Percentiles rank a stretch among this genome's conserved stretches.
Conservation (phyloP, 2,797 vertebrate species). For the Jordanella pulchra region DNA sequence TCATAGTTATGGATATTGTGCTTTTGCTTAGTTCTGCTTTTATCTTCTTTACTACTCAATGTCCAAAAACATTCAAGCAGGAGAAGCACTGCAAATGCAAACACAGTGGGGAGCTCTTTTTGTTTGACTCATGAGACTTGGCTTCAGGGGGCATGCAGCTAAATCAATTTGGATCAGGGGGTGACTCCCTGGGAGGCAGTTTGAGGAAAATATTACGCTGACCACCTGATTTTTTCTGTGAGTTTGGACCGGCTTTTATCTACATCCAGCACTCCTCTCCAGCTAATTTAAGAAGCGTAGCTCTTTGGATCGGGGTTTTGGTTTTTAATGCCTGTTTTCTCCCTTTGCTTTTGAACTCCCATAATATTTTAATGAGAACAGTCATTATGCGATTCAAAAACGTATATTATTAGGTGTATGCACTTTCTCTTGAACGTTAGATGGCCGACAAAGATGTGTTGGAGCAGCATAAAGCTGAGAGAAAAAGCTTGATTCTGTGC, state of each 20-base stretch:
- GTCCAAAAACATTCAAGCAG: not conserved
- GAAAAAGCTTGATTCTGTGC: conserved; percentile 14
- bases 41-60: not conserved
- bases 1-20: too few relatives aligned
- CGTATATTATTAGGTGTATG: conserved; percentile 3
- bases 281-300: conserved; percentile 36
- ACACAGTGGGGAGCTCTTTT: conserved; percentile 36
- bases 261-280: conserved; percentile 25
- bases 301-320: conserved; percentile 28
- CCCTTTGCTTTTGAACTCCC: conserved; percentile 49
- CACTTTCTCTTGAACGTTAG: conserved; percentile 28
- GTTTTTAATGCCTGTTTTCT: conserved; percentile 30
- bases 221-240: conserved; percentile 33
- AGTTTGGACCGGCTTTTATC: conserved; percentile 56
- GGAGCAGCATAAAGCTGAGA: conserved; percentile 25
- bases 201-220: conserved; percentile 24
- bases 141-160: conserved; percentile 27
- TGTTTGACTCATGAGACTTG: conserved; percentile 39
- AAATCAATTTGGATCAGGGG: conserved; percentile 52
- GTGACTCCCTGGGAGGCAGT: conserved; percentile 29
- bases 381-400: conserved; percentile 21
- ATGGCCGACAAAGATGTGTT: conserved; percentile 8
- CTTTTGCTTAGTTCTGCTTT: too few relatives aligned
- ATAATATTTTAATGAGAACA: conserved; percentile 48
- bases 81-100: conserved; percentile 4